Percentiles rank a stretch among this genome's conserved stretches.
Conservation (phyloP, 2,797 vertebrate species). For the Sebastes aleutianus region DNA sequence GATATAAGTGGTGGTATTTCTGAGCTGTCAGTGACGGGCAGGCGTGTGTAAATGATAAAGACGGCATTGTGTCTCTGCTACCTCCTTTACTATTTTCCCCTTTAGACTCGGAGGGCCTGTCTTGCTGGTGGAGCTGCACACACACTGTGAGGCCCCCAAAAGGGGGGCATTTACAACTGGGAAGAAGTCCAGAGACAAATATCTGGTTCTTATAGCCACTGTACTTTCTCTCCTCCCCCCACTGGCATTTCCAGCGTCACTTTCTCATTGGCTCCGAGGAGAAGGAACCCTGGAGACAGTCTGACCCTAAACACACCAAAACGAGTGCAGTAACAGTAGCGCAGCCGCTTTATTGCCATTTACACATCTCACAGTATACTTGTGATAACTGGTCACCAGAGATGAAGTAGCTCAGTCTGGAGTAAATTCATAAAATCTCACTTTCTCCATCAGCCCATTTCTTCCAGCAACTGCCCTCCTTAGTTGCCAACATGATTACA, state of each 20-base stretch:
- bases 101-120: conserved; percentile 72
- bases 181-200: conserved; percentile 80
- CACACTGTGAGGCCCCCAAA: conserved; percentile 81
- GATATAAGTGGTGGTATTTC: conserved; percentile 62
- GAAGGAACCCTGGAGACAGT: conserved; percentile 53
- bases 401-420: background rate
- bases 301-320: conserved; percentile 43
- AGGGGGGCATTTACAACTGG: conserved; percentile 83
- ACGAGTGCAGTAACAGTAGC: conserved; percentile 24
- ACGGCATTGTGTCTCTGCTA: conserved; percentile 77
- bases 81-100: conserved; percentile 67
- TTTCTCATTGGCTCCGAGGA: conserved; percentile 67
- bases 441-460: conserved; percentile 3
- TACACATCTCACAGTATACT: conserved; percentile 4
- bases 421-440: background rate
- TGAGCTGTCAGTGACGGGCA: conserved; percentile 68
- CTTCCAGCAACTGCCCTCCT: background rate
- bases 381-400: conserved; percentile 4
- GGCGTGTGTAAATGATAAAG: conserved; percentile 80
- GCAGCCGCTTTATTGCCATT: conserved; percentile 15
- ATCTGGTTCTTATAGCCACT: conserved; percentile 80
- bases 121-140: conserved; percentile 71
- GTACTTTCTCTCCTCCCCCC: conserved; percentile 66
- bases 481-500: conserved; percentile 2
- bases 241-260: conserved; percentile 61